Conservation (phyloP, 1,140 invertebrate genomes). For the Zaprionus taronus region DNA sequence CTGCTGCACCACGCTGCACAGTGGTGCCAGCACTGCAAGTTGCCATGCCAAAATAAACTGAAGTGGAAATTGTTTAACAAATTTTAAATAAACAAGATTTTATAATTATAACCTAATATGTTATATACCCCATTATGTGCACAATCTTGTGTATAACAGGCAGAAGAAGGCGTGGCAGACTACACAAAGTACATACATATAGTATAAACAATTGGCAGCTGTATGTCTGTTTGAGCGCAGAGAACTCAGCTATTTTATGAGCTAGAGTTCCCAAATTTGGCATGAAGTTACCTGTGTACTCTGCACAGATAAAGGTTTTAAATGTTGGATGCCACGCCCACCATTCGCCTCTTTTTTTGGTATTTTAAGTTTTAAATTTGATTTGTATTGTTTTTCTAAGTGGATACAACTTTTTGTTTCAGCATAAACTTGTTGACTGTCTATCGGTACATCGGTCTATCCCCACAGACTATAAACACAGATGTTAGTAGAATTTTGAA, state of each 20-base stretch:
- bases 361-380: no score
- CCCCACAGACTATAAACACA: not conserved
- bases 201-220: no score
- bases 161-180: no score
- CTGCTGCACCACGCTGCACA: conserved; percentile 32
- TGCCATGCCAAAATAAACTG: not conserved
- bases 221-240: not conserved
- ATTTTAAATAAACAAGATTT: no score
- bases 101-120: no score
- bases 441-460: not conserved
- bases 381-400: no score
- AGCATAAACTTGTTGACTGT: not conserved
- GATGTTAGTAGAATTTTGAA: not conserved
- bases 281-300: not conserved
- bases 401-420: no score
- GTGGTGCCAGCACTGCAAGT: conserved; percentile 12
- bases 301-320: not conserved
- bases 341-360: no score
- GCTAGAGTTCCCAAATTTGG: not conserved
- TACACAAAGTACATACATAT: no score
- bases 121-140: no score
- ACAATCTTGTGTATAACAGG: no score
- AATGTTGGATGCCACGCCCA: not conserved
- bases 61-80: no score
- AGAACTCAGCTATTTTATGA: not conserved